A percentile compares a stretch with the other conserved stretches of the same genome.
These are phyloP conservation scores for Chrysolina haemoptera DNA, from an alignment of 2,888 invertebrate species.

Conservation along the genomic window DNA sequence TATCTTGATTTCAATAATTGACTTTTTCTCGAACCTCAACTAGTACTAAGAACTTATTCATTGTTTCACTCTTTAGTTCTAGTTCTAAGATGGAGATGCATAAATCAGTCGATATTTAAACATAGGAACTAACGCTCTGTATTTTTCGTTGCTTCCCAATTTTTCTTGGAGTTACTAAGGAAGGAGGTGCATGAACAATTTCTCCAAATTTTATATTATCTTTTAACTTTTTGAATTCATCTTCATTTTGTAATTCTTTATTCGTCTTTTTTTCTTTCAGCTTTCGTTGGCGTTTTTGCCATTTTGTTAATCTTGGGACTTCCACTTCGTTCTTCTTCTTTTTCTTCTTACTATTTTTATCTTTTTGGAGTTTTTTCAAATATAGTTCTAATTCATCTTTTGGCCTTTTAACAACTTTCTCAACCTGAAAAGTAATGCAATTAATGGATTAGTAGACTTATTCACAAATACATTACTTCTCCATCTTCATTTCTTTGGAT, in stretches of 20 bases:
- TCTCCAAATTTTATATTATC: conserved; percentile 85
- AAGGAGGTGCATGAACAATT: conserved; percentile 81
- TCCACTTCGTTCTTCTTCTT: conserved; percentile 63
- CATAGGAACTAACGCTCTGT: conserved; percentile 54
- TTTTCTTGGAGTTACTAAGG: conserved; percentile 73
- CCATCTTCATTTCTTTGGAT: conserved; percentile 74
- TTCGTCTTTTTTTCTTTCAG: conserved; percentile 66
- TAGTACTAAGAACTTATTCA: too few relatives aligned
- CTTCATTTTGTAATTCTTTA: conserved; percentile 47
- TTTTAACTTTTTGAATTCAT: conserved; percentile 68
- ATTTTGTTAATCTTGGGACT: conserved; percentile 69
- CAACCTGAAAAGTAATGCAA: conserved; percentile 57
- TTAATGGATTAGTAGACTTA: background rate
- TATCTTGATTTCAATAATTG: too few relatives aligned
- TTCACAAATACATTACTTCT: conserved; percentile 54
- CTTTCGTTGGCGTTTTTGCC: conserved; percentile 73
- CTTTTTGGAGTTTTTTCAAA: conserved; percentile 66
- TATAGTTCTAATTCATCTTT: conserved; percentile 73
- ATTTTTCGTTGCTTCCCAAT: conserved; percentile 62
- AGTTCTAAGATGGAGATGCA: too few relatives aligned
- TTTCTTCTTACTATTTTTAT: conserved; percentile 60
- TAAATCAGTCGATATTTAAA: too few relatives aligned
- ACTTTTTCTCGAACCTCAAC: too few relatives aligned
- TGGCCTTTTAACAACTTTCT: conserved; percentile 70
- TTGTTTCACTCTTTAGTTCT: too few relatives aligned